Evolutionary conservation across 2,888 invertebrate genomes (phyloP).

Genomic region (Mesoligia furuncula): DNA sequence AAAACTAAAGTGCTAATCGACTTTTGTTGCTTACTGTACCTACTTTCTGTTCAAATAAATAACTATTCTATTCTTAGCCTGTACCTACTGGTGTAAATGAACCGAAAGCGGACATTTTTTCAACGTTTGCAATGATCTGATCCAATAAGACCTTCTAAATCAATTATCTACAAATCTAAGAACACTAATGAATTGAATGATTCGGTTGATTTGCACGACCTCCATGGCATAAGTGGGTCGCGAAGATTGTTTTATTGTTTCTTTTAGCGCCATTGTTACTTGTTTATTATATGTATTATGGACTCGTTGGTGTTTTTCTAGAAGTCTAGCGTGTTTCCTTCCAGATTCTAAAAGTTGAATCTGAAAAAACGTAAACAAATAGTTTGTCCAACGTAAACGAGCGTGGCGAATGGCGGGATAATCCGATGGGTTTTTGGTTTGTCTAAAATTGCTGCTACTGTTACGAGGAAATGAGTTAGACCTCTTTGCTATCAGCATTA

Average conservation of each 20-base stretch:
- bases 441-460: slow-evolving; percentile 61
- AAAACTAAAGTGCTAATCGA: too few relatives aligned
- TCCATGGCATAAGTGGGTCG: slow-evolving; percentile 60
- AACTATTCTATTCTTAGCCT: background rate
- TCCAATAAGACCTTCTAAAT: slow-evolving; percentile 45
- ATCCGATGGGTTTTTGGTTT: slow-evolving; percentile 80
- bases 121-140: slow-evolving; percentile 20
- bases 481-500: slow-evolving; percentile 25
- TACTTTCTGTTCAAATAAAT: too few relatives aligned
- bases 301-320: slow-evolving; percentile 45
- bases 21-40: too few relatives aligned
- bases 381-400: slow-evolving; percentile 72
- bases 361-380: slow-evolving; percentile 82
- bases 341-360: slow-evolving; percentile 49
- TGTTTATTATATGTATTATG: slow-evolving; percentile 31
- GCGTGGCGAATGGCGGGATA: slow-evolving; percentile 77
- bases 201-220: slow-evolving; percentile 65
- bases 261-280: slow-evolving; percentile 24
- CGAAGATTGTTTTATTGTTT: slow-evolving; percentile 50
- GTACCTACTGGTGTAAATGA: slow-evolving; percentile 11
- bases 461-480: slow-evolving; percentile 68
- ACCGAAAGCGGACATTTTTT: slow-evolving; percentile 33
- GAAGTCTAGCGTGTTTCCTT: slow-evolving; percentile 60
- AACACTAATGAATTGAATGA: slow-evolving; percentile 62
- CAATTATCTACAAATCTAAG: slow-evolving; percentile 45